Conservation (phyloP, 1,140 invertebrate species). For the Procambarus clarkii region DNA sequence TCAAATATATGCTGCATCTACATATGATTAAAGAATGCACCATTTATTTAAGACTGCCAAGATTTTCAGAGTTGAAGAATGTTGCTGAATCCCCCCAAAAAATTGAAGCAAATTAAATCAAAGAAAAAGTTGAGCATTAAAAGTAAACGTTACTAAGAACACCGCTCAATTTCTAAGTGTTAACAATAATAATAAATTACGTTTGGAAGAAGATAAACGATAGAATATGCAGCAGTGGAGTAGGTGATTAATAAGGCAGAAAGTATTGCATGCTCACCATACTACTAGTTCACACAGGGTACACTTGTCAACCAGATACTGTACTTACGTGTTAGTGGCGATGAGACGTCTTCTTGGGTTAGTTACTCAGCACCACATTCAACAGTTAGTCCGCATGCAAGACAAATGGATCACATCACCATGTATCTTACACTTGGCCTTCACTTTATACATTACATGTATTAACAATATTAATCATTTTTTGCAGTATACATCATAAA, state of each 20-base stretch:
- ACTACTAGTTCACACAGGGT: neutral
- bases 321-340: conserved; percentile 56
- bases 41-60: too few species aligned
- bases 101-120: too few species aligned
- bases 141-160: too few species aligned
- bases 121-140: too few species aligned
- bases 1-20: too few species aligned
- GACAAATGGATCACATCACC: conserved; percentile 51
- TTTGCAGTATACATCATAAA: conserved; percentile 1
- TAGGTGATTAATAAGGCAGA: neutral
- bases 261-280: conserved; percentile 2
- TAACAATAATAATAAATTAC: too few species aligned
- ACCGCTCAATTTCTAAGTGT: too few species aligned
- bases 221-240: neutral
- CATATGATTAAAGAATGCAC: too few species aligned
- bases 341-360: conserved; percentile 42
- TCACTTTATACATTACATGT: conserved; percentile 15
- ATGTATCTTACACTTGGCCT: conserved; percentile 31
- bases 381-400: conserved; percentile 62
- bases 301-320: conserved; percentile 35
- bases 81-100: too few species aligned
- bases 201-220: too few species aligned
- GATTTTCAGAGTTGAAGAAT: too few species aligned
- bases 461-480: neutral
- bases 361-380: conserved; percentile 57